Base-by-base conservation (phyloP, 2,113 vertebrate species). In the Rhipidura dahli region DNA sequence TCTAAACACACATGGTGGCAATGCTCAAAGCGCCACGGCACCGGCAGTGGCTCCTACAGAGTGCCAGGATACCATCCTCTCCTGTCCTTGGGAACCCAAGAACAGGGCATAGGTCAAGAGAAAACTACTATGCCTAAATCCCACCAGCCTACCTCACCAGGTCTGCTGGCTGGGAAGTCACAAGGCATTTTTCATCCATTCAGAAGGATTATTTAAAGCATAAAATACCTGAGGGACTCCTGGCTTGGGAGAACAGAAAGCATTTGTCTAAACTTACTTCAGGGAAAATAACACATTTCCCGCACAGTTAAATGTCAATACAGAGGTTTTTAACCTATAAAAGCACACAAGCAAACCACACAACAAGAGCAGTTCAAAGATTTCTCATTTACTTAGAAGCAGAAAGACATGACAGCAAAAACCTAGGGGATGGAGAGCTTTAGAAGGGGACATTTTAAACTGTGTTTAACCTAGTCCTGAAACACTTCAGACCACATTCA, bases 291-390 rank as follows among this genome's bases (percentile, higher is more conserved):
- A 87, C 63, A 70, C 10, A 78, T 87, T 71, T 93, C 87, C 84
- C 87, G 26, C 24, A 70, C 30, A 89, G 65, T 81, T 64, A 77
- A 44, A 89, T 78, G 31, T 71, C 53, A 93, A 87, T 26, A 53
- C 35, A 85, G 81, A 49, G 70, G 65, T 49, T 91, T 94, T 84
- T 87, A 95, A 87, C 60, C 51, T 89, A 71, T 56, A 85, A 91
- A 93, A 79, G 44, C 53, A 79, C 53, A 84, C 27, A 91, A 88
- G 79, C 57, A 86, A 66, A 35, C 40, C 60, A 71, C 0, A 0
- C 10, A 57, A 86, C 45, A 47, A 71, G n/a, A 85, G 30, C 44
- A 64, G 56, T 82, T 93, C 81, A 64, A 94, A 95, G 73, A 76
- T 35, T 47, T 30, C 65, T 93, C 56, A 42, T 89, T 89, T 82